phyloP scores from a whole-genome alignment of 2,113 vertebrate species.

The Suncus etruscus region DNA sequence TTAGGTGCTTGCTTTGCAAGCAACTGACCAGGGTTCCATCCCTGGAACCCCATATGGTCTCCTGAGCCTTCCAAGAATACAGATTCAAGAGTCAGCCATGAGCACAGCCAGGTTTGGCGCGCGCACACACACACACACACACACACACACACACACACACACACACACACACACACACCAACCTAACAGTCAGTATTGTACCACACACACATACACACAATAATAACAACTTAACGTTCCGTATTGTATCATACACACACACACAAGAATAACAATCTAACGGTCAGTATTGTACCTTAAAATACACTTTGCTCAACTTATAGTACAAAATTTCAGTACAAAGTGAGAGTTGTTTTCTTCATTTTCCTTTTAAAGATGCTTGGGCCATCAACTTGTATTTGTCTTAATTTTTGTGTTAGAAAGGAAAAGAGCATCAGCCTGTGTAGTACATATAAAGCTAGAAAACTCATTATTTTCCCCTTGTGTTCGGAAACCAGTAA shows the following conservation, averaged over 20 bases:
- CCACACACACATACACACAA: not conserved
- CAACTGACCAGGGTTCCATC: too few species aligned
- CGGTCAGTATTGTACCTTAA: not conserved
- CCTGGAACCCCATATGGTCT: too few species aligned
- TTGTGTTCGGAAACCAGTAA: slow-evolving; percentile 83
- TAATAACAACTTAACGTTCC: too few species aligned
- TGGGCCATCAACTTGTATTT: slow-evolving; percentile 37
- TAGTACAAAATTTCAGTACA: slow-evolving; percentile 14
- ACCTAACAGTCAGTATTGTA: not conserved
- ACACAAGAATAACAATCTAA: not conserved
- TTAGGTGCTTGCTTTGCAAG: too few species aligned
- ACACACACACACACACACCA: not conserved
- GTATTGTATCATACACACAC: too few species aligned
- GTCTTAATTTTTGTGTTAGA: slow-evolving; percentile 59
- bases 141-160: too few species aligned
- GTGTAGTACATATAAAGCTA: slow-evolving; percentile 75
- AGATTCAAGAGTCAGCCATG: too few species aligned
- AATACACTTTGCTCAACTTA: slow-evolving; percentile 32
- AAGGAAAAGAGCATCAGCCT: slow-evolving; percentile 63
- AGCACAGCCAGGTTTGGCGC: too few species aligned
- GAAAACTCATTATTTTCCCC: slow-evolving; percentile 85
- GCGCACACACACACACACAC: too few species aligned
- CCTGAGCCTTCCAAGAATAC: too few species aligned
- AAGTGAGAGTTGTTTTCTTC: not conserved
- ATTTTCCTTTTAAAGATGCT: slow-evolving; percentile 60